phyloP scores from a whole-genome alignment of 2,797 vertebrate genomes.

The Taeniopygia guttata region DNA sequence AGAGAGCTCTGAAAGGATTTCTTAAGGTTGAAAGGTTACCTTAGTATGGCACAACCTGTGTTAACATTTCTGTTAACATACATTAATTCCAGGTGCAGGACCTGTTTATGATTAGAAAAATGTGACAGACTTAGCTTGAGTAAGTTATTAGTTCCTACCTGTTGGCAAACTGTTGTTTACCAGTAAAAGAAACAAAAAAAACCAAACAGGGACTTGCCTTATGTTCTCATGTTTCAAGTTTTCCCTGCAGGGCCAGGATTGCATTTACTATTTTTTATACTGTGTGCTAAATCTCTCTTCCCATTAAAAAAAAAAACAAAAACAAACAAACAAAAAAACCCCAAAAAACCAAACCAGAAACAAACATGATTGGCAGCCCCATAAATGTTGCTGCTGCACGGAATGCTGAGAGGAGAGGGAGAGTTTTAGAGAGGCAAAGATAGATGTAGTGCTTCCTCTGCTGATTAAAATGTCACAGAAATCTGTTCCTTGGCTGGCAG shows the following conservation, averaged over 20 bases:
- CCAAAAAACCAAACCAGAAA: too few species aligned
- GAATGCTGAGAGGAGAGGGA: neutral
- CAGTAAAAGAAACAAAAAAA: neutral
- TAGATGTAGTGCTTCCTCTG: neutral
- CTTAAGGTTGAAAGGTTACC: neutral
- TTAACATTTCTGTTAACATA: neutral
- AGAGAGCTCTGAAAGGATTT: neutral
- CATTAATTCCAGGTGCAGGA: neutral
- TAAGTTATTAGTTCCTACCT: neutral
- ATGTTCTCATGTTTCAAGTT: neutral
- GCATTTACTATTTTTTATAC: neutral
- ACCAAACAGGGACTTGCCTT: neutral
- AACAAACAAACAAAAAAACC: too few species aligned
- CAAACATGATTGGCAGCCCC: neutral
- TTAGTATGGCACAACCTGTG: neutral
- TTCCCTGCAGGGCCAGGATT: neutral
- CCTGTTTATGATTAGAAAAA: neutral
- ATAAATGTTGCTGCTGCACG: fast-evolving
- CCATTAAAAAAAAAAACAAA: neutral
- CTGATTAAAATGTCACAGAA: neutral
- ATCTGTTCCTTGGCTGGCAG: neutral
- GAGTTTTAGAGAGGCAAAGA: neutral
- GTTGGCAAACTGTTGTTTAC: neutral
- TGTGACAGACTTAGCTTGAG: neutral
- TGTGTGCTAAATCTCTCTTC: neutral